phyloP scores from a whole-genome alignment of 1,140 invertebrate species.

The Hylyphantes graminicola region DNA sequence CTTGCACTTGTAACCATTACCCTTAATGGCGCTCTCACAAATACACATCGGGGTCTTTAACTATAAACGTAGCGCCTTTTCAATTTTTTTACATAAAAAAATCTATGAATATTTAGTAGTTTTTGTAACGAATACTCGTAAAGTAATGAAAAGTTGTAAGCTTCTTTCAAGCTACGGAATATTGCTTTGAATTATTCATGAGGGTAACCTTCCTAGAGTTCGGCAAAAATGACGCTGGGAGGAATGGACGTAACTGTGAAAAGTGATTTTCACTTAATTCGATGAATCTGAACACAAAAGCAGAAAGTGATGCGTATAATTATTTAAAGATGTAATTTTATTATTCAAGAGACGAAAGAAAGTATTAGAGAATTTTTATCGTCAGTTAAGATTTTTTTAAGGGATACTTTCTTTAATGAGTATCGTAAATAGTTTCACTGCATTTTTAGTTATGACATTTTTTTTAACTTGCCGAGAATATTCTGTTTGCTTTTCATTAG shows the following conservation, averaged over 20 bases:
- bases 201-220: background rate
- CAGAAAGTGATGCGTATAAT: slow-evolving; percentile 14
- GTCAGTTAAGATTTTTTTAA: background rate
- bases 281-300: slow-evolving; percentile 20
- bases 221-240: background rate
- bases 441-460: no score
- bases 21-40: no score
- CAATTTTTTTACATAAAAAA: background rate
- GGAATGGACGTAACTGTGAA: no score
- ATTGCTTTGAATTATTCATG: slow-evolving; percentile 27
- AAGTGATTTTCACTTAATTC: slow-evolving; percentile 24
- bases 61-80: background rate
- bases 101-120: slow-evolving; percentile 38
- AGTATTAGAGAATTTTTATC: background rate
- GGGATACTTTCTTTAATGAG: background rate
- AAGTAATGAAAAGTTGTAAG: slow-evolving; percentile 27
- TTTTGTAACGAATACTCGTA: background rate
- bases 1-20: no score
- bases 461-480: no score
- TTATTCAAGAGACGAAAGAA: slow-evolving; percentile 22
- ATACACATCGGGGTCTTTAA: no score
- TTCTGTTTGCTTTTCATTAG: no score
- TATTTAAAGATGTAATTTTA: slow-evolving; percentile 50
- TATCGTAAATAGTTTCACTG: no score
- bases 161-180: background rate